A percentile compares a stretch with the other conserved stretches of the same genome.
Conservation (phyloP, 2,113 vertebrate genomes). For the Forbesichthys papilliferus region DNA sequence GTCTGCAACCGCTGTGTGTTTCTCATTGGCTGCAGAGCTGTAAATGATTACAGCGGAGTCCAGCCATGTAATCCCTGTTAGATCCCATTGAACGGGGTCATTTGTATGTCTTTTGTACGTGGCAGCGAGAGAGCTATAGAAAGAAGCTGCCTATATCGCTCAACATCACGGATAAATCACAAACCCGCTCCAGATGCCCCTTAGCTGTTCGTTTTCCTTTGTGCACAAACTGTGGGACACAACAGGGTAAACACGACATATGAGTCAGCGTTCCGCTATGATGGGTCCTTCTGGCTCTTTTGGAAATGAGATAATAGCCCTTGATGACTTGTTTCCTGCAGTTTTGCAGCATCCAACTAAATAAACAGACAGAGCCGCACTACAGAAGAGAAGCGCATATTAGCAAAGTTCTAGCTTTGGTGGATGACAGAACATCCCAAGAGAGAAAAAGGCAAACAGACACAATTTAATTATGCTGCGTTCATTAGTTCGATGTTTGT, state of each 20-base stretch:
- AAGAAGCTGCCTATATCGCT: slow-evolving; percentile 42
- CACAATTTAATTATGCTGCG: slow-evolving; percentile 32
- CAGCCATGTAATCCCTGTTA: slow-evolving; percentile 74
- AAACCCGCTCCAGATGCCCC: slow-evolving; percentile 51
- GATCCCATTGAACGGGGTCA: slow-evolving; percentile 40
- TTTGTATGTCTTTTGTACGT: not conserved
- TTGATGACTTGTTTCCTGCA: slow-evolving; percentile 63
- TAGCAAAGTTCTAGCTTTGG: not conserved
- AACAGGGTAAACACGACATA: slow-evolving; percentile 36
- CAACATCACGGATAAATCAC: slow-evolving; percentile 57
- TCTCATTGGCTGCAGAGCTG: slow-evolving; percentile 68
- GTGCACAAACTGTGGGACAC: slow-evolving; percentile 14
- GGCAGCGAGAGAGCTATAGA: not conserved
- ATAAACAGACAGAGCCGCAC: slow-evolving; percentile 47
- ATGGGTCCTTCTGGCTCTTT: slow-evolving; percentile 26
- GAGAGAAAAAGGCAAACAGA: slow-evolving; percentile 43
- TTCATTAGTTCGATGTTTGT: slow-evolving; percentile 45
- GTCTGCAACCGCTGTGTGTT: slow-evolving; percentile 65
- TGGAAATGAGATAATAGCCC: slow-evolving; percentile 59
- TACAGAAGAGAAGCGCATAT: slow-evolving; percentile 8
- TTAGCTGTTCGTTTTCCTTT: slow-evolving; percentile 20
- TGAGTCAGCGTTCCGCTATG: slow-evolving; percentile 20
- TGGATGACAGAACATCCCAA: slow-evolving; percentile 27
- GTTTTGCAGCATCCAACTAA: slow-evolving; percentile 27
- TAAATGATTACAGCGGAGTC: slow-evolving; percentile 72